Evolutionary conservation across 23 tunicate species (phyloP), one percentile per base, ranked within the genome.

Genomic region (Halocynthia roretzi): DNA sequence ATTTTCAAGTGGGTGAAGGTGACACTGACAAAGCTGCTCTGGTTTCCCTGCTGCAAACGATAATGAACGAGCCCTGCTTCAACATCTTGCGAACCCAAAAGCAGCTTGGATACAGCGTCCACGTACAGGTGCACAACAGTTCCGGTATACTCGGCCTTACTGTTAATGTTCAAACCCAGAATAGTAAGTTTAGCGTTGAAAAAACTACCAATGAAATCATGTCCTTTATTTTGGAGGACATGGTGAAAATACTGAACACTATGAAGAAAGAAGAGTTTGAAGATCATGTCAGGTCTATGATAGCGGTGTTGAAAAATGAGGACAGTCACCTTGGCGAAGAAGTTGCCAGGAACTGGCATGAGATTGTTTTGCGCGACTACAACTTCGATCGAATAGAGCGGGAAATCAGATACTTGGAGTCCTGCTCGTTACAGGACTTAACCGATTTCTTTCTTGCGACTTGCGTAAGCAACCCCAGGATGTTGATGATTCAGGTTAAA

Each of bases 51-150:
- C 68, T 91, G 8, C 62, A 68, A n/a, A 48, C 67, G 10, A 68
- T 78, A 6, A 81, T 91, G 87, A 81, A 82, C 51, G 97, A 91
- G 56, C 97, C 97, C 10, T 91, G 97, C 70, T 91, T 91, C 67
- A 82, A 91, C 67, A 78, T 91, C 51, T 73, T 91, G 62, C 83
- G 97, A 17, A 91, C 97, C 7, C 81, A 85, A 61, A 80, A 91
- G 67, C 86, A 81, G 31, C 87, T 91, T 56, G 97, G 97, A 70
- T 91, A 91, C 91, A 76, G 75, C 62, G 97, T 91, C 2, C 86
- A 67, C 76, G 80, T 81, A 31, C 49, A 54, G n/a, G 76, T 76
- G 58, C 97, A 87, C 56, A 67, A 70, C 72, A 85, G 87, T 14
- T 70, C 75, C n/a, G 91, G 91, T 9, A 66, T 91, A 5, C 48